phyloP scores from a whole-genome alignment of 1,140 invertebrate species.

The Musca domestica region DNA sequence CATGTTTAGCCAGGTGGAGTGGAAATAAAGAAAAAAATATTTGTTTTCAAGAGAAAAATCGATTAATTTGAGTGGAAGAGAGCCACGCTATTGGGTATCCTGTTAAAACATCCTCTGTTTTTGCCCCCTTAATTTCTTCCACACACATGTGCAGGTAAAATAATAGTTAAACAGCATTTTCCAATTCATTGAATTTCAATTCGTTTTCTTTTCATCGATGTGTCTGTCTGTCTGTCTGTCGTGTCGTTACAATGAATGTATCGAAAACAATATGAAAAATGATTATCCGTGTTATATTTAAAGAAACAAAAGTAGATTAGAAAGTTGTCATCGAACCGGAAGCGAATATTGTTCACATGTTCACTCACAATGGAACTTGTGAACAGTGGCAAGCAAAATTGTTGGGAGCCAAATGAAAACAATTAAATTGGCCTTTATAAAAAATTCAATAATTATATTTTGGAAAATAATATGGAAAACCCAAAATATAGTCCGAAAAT shows the following conservation, averaged over 20 bases:
- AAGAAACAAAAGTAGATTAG: slow-evolving; percentile 10
- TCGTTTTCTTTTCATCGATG: background rate
- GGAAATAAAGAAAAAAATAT: background rate
- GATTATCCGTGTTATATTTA: slow-evolving; percentile 1
- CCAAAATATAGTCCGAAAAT: too few relatives aligned
- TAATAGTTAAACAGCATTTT: slow-evolving; percentile 17
- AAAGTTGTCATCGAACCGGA: background rate
- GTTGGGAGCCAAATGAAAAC: too few relatives aligned
- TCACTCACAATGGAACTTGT: too few relatives aligned
- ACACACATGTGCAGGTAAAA: background rate
- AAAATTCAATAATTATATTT: too few relatives aligned
- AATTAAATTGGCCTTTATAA: too few relatives aligned
- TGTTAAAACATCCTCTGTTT: too few relatives aligned
- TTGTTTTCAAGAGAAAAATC: background rate
- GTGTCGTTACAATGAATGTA: too few relatives aligned
- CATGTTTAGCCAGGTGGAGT: too few relatives aligned
- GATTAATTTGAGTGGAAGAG: background rate
- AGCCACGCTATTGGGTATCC: background rate
- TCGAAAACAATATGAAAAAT: background rate
- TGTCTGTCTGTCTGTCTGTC: too few relatives aligned
- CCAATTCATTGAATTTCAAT: slow-evolving; percentile 19
- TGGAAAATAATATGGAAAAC: too few relatives aligned
- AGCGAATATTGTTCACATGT: background rate
- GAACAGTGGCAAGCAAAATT: too few relatives aligned
- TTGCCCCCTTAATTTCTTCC: too few relatives aligned